Conservation (phyloP, 2,113 vertebrate species). For the Jaculus jaculus region DNA sequence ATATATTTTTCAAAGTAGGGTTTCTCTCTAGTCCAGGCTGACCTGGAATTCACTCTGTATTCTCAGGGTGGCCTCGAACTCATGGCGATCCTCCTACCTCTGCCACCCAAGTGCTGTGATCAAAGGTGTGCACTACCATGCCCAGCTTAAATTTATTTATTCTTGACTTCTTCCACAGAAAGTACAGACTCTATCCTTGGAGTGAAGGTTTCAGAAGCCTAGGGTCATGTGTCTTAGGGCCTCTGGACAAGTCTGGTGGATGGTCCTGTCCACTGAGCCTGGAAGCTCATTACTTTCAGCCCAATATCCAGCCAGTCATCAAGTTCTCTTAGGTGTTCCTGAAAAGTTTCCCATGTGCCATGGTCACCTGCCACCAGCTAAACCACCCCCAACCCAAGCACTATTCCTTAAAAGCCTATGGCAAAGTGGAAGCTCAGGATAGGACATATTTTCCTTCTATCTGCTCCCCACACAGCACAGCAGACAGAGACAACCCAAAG, state of each 20-base stretch:
- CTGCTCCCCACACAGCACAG: background rate
- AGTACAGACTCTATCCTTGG: rapidly evolving
- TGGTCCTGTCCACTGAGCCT: background rate
- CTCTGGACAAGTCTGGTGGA: background rate
- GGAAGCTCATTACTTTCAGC: background rate
- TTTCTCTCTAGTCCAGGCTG: too few species aligned
- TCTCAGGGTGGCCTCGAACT: too few species aligned
- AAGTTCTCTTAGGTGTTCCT: background rate
- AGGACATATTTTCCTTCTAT: background rate
- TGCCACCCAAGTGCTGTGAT: too few species aligned
- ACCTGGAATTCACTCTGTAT: too few species aligned
- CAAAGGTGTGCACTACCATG: too few species aligned
- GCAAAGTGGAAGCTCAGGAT: background rate
- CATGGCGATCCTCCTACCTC: too few species aligned
- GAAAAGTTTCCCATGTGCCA: background rate
- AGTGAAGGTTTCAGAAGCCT: background rate
- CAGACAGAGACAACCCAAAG: background rate
- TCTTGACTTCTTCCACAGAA: background rate
- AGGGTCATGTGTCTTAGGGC: background rate
- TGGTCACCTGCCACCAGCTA: background rate
- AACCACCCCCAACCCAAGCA: background rate
- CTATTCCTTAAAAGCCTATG: background rate
- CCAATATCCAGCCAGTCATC: background rate
- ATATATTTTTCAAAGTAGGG: too few species aligned
- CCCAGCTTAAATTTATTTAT: background rate